These are phyloP conservation scores for Pollenia labialis DNA, from an alignment of 2,888 invertebrate species.

Conservation along the genomic window DNA sequence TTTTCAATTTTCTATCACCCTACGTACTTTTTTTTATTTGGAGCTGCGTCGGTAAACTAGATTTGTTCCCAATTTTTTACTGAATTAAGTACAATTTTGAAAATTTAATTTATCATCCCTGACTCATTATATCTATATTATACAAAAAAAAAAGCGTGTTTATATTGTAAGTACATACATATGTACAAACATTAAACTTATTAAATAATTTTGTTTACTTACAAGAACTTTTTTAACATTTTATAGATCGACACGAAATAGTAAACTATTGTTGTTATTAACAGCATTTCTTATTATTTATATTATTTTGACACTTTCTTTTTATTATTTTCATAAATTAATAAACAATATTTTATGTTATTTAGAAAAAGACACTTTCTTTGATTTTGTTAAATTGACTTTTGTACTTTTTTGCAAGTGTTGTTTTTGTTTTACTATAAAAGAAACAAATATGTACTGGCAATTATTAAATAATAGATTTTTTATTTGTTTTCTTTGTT, in stretches of 20 bases:
- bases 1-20: no score
- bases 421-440: slow-evolving; percentile 15
- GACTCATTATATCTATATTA: no score
- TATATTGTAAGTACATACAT: no score
- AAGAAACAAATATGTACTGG: no score
- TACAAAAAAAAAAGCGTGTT: no score
- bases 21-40: no score
- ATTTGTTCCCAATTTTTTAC: no score
- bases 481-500: slow-evolving; percentile 1
- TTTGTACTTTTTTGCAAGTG: slow-evolving; percentile 28
- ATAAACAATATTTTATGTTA: neutral
- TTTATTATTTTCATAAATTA: slow-evolving; percentile 8
- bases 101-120: no score
- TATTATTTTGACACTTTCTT: neutral
- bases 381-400: slow-evolving; percentile 20
- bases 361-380: slow-evolving; percentile 11
- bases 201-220: slow-evolving; percentile 59
- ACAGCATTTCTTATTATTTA: slow-evolving; percentile 74
- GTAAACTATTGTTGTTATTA: slow-evolving; percentile 77
- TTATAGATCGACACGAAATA: slow-evolving; percentile 78
- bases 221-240: slow-evolving; percentile 76
- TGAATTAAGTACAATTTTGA: no score
- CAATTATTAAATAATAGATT: neutral
- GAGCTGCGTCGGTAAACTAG: no score
- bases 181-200: neutral